phyloP scores from a whole-genome alignment of 2,888 invertebrate species.

The Conus canariensis region DNA sequence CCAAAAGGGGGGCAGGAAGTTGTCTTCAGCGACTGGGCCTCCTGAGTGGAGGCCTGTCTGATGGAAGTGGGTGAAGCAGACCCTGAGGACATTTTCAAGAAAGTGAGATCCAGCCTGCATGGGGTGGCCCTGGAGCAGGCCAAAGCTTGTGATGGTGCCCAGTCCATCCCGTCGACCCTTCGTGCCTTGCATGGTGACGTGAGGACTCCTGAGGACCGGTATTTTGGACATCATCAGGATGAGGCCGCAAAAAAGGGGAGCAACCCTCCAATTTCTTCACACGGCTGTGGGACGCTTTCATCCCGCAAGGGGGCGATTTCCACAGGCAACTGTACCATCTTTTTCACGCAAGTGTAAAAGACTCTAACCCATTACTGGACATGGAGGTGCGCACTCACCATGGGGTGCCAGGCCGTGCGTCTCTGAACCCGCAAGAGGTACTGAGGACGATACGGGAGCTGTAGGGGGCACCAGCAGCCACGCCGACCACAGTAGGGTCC shows the following conservation, averaged over 20 bases:
- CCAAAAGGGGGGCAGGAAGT: background rate
- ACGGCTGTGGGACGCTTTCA: slow-evolving; percentile 29
- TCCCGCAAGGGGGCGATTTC: background rate
- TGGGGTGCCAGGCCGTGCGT: background rate
- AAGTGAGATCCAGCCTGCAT: background rate
- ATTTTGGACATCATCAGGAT: background rate
- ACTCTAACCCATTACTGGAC: background rate
- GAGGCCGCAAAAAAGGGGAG: slow-evolving; percentile 29
- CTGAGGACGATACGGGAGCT: background rate
- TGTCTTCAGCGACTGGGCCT: too few relatives aligned
- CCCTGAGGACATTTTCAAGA: background rate
- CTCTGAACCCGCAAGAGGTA: background rate
- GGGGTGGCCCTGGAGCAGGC: background rate
- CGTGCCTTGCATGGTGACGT: background rate
- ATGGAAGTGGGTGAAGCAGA: background rate
- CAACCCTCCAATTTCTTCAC: slow-evolving; percentile 22
- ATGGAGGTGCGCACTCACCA: background rate
- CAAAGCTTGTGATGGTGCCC: background rate
- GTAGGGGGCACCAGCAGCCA: background rate
- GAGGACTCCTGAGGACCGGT: background rate
- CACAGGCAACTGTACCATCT: slow-evolving; percentile 15
- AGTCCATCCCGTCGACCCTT: background rate
- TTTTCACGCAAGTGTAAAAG: background rate
- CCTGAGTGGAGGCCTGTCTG: background rate
- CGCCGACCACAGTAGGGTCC: background rate